Conservation (phyloP, 2,113 vertebrate species). For the Delphinus delphis region DNA sequence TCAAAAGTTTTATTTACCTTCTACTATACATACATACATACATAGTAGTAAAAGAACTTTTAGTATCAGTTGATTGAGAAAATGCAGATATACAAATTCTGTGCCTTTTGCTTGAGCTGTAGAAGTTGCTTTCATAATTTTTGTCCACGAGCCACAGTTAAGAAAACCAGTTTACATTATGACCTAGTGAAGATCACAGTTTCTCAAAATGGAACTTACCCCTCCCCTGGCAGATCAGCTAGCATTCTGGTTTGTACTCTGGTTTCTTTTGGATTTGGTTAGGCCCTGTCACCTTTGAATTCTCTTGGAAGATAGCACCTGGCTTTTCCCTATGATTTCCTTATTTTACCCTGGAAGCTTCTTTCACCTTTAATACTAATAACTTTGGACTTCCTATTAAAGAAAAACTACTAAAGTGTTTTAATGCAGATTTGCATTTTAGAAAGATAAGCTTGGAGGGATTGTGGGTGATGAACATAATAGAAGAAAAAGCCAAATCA, state of each 20-base stretch:
- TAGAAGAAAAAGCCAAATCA: neutral
- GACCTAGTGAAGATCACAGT: neutral
- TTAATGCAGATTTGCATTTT: slow-evolving; percentile 11
- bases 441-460: slow-evolving; percentile 39
- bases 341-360: neutral
- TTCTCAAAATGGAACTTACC: neutral
- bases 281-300: neutral
- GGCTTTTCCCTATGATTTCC: neutral
- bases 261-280: neutral
- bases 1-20: neutral
- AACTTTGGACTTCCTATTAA: slow-evolving; percentile 29
- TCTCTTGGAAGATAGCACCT: neutral
- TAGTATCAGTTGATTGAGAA: neutral
- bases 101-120: neutral
- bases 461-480: neutral
- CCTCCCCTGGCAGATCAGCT: neutral
- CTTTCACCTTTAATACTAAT: neutral
- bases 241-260: neutral
- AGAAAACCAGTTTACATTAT: neutral
- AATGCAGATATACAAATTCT: neutral
- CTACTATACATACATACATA: neutral
- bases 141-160: neutral
- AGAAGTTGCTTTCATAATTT: neutral
- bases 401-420: neutral
- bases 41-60: neutral